A percentile compares a stretch with the other conserved stretches of the same genome.
These are phyloP conservation scores for Peromyscus leucopus DNA, from an alignment of 2,113 vertebrate species.

Conservation along the genomic window DNA sequence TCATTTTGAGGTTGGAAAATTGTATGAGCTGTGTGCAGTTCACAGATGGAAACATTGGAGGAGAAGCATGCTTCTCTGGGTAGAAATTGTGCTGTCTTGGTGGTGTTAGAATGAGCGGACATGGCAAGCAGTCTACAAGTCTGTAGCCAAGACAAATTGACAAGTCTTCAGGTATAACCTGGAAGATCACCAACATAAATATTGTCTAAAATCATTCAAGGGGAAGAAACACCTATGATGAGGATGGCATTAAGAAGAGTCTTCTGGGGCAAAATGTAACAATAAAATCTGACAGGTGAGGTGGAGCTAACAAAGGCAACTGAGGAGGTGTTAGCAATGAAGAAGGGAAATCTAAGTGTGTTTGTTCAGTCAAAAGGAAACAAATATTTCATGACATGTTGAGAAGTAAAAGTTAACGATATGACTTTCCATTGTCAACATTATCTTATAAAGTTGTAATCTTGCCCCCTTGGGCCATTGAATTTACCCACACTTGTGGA, in stretches of 20 bases:
- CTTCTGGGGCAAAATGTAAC: background rate
- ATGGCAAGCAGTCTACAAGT: background rate
- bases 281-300: background rate
- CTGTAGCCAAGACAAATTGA: background rate
- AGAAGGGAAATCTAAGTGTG: background rate
- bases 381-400: background rate
- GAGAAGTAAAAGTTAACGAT: slow-evolving; percentile 14
- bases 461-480: background rate
- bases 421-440: background rate
- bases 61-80: background rate
- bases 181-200: background rate
- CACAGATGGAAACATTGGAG: background rate
- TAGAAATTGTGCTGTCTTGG: slow-evolving; percentile 1
- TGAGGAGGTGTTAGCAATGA: background rate
- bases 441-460: background rate
- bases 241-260: background rate
- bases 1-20: background rate
- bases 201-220: background rate
- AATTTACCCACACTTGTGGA: background rate
- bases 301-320: background rate
- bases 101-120: background rate
- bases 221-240: background rate
- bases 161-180: background rate
- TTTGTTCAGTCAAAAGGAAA: slow-evolving; percentile 11
- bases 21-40: background rate